Conservation (phyloP, 1,140 invertebrate species). For the Littorina saxatilis region DNA sequence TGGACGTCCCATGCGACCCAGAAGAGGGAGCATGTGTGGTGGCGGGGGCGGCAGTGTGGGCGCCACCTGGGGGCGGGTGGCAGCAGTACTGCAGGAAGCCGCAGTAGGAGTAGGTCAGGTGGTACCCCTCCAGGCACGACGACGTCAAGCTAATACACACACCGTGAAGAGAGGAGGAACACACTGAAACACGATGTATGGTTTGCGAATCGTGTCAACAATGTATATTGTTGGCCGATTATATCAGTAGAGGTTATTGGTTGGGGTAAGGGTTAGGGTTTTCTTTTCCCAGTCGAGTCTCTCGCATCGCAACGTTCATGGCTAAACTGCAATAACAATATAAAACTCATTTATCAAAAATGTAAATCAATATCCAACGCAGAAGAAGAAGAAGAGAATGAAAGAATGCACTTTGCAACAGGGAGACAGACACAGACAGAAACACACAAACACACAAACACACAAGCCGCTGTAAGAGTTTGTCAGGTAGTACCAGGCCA, state of each 20-base stretch:
- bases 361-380: too few relatives aligned
- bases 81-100: conserved; percentile 58
- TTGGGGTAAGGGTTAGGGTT: too few relatives aligned
- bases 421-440: too few relatives aligned
- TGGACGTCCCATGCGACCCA: neutral
- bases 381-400: too few relatives aligned
- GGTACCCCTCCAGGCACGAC: conserved; percentile 46
- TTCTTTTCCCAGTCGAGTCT: too few relatives aligned
- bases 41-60: neutral
- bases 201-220: neutral
- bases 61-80: conserved; percentile 6
- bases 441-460: too few relatives aligned
- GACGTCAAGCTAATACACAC: conserved; percentile 38
- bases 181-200: conserved; percentile 14
- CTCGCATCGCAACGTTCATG: neutral
- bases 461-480: conserved; percentile 56
- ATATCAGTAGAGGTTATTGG: too few relatives aligned
- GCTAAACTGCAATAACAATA: neutral
- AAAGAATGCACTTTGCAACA: too few relatives aligned
- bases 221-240: too few relatives aligned
- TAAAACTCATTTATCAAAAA: too few relatives aligned
- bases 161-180: conserved; percentile 14
- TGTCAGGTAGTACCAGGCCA: conserved; percentile 48
- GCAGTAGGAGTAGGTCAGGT: conserved; percentile 51
- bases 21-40: neutral